Percentiles rank a stretch among this genome's conserved stretches.
Conservation (phyloP, 2,888 invertebrate genomes). For the Nasonia oneida region DNA sequence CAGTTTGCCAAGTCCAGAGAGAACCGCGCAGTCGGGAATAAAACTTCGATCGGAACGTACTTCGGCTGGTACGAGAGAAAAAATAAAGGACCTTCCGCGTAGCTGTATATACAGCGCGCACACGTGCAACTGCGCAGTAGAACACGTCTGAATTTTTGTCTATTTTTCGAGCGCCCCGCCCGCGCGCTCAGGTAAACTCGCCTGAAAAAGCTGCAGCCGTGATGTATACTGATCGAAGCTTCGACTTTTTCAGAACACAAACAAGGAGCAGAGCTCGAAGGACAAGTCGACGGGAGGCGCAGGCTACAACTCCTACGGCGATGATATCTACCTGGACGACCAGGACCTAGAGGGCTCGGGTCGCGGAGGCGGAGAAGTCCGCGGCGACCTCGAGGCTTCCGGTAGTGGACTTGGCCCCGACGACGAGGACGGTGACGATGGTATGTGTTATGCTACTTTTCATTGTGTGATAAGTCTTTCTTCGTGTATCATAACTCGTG, state of each 20-base stretch:
- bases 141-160: no score
- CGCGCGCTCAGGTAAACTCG: no score
- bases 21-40: neutral
- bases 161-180: no score
- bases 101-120: no score
- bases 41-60: neutral
- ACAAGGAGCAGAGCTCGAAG: conserved; percentile 71
- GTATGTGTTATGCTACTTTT: conserved; percentile 65
- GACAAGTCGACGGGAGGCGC: conserved; percentile 75
- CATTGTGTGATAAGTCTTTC: neutral
- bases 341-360: conserved; percentile 87
- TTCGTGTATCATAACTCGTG: neutral
- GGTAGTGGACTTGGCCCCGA: conserved; percentile 92
- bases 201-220: no score
- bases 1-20: no score
- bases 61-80: no score
- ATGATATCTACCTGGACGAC: conserved; percentile 89
- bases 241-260: conserved; percentile 67
- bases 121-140: no score
- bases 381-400: conserved; percentile 89
- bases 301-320: conserved; percentile 80
- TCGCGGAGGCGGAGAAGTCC: conserved; percentile 84
- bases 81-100: no score
- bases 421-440: conserved; percentile 85
- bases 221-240: no score